Conservation (phyloP, 2,113 vertebrate genomes). For the Hucho hucho region DNA sequence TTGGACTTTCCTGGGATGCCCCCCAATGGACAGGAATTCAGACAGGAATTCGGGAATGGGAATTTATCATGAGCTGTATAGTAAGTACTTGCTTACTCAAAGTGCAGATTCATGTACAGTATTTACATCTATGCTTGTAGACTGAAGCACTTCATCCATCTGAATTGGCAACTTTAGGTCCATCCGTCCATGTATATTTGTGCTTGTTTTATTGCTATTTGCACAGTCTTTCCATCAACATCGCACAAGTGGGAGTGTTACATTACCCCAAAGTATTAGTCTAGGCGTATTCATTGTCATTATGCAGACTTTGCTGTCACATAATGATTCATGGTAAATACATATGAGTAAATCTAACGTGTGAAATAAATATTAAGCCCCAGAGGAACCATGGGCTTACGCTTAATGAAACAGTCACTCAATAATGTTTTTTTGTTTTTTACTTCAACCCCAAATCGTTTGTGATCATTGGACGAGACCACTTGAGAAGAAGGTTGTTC, state of each 20-base stretch:
- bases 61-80: neutral
- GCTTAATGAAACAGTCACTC: neutral
- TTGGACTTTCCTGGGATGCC: slow-evolving; percentile 13
- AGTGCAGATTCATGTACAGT: neutral
- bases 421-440: slow-evolving; percentile 29
- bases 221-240: neutral
- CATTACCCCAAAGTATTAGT: neutral
- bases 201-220: neutral
- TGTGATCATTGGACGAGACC: slow-evolving; percentile 16
- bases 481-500: slow-evolving; percentile 16
- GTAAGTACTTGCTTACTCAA: neutral
- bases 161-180: neutral
- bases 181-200: neutral
- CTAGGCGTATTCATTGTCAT: slow-evolving; percentile 20
- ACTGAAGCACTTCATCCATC: neutral
- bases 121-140: too few relatives aligned
- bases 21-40: neutral
- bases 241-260: neutral
- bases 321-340: slow-evolving; percentile 15
- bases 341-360: neutral
- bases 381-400: neutral
- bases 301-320: slow-evolving; percentile 26
- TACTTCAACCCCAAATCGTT: slow-evolving; percentile 25
- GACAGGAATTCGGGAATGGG: neutral
- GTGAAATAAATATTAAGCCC: slow-evolving; percentile 20